Conservation (phyloP, 2,113 vertebrate species). For the Leptosomus discolor region DNA sequence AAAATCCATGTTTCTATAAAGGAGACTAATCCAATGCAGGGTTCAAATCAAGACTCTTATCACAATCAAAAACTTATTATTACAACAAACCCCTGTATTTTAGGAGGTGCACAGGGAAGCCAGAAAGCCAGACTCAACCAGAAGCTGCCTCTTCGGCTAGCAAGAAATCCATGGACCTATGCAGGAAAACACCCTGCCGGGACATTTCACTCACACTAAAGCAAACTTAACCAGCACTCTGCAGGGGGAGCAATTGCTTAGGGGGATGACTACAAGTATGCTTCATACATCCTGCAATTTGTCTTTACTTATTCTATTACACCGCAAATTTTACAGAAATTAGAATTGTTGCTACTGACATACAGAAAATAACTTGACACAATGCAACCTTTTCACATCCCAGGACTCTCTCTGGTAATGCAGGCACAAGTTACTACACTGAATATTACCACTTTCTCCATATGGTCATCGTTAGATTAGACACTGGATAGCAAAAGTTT, state of each 20-base stretch:
- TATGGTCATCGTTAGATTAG: not conserved
- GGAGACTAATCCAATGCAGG: not conserved
- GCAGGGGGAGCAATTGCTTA: not conserved
- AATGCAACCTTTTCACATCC: not conserved
- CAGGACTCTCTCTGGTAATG: not conserved
- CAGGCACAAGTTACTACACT: not conserved
- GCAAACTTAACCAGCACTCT: not conserved
- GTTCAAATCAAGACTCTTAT: not conserved
- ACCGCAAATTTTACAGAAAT: not conserved
- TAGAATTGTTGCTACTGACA: not conserved
- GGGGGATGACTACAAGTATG: not conserved
- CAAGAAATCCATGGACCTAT: not conserved
- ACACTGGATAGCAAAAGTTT: not conserved
- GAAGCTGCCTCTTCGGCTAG: not conserved
- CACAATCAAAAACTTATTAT: not conserved
- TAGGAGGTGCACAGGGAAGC: not conserved
- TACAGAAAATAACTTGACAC: not conserved
- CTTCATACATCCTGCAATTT: not conserved
- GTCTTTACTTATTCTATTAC: not conserved
- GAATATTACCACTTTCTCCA: not conserved
- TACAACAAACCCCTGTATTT: not conserved
- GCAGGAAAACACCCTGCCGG: not conserved
- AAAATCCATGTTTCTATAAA: not conserved
- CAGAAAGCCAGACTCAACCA: not conserved
- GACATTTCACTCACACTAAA: not conserved